phyloP scores from a whole-genome alignment of 2,888 invertebrate genomes.

The Drosophila recens region DNA sequence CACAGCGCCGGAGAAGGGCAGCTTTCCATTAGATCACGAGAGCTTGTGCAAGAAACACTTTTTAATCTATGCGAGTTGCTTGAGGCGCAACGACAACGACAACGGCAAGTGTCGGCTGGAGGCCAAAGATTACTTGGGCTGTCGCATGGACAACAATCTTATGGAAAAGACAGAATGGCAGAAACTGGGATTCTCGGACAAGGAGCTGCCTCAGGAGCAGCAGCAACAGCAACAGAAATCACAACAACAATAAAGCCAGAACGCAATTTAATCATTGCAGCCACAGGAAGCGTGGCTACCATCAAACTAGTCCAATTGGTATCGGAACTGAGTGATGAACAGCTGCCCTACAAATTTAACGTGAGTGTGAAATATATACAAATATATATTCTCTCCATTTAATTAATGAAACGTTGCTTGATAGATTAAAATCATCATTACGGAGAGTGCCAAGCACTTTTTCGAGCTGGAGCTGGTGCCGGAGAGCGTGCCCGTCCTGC shows the following conservation, averaged over 20 bases:
- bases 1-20: conserved; percentile 97
- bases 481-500: conserved; percentile 86
- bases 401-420: neutral
- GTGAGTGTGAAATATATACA: conserved; percentile 49
- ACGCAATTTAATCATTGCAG: conserved; percentile 92
- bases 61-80: conserved; percentile 95
- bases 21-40: conserved; percentile 98
- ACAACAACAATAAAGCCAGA: conserved; percentile 59
- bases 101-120: conserved; percentile 92
- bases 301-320: conserved; percentile 93
- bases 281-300: conserved; percentile 98
- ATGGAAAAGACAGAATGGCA: conserved; percentile 98
- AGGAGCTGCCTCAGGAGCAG: conserved; percentile 18
- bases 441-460: conserved; percentile 94
- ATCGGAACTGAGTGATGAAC: conserved; percentile 86
- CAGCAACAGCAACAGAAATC: too few relatives aligned
- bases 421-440: conserved; percentile 92
- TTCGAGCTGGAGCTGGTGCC: conserved; percentile 88
- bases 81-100: conserved; percentile 90
- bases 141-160: conserved; percentile 97
- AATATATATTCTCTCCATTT: neutral
- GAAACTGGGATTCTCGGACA: conserved; percentile 90
- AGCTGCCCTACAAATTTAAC: conserved; percentile 77
- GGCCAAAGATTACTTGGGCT: conserved; percentile 94
- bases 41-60: conserved; percentile 94